Base-by-base conservation (phyloP, 2,888 invertebrate genomes). In the Lordiphosa andalusiaca region DNA sequence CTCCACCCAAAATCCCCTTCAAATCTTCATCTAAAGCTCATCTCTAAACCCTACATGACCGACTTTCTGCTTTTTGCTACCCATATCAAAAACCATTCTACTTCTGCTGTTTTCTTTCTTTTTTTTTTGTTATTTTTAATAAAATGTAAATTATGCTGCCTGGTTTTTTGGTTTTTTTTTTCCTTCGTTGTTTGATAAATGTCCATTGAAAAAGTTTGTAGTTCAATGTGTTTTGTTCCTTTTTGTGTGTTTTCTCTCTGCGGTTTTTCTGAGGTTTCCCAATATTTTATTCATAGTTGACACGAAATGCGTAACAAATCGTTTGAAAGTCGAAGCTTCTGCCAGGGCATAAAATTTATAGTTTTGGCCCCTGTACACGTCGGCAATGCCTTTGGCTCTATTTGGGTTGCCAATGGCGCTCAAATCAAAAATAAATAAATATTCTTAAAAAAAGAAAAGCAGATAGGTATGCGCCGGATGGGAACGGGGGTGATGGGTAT, bases 261-360 rank as follows among this genome's bases (percentile, higher is more conserved):
- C n/a, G 25, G 21, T 19, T 21, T 21, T 38, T 39, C 59, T 69
- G 67, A 62, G 76, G 76, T 67, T 71, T 78, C 60, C 65, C 72
- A 82, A 80, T 80, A 80, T 80, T 83, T 80, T 80, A 80, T 80
- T 76, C 83, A 81, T 83, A 80, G 78, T 80, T 80, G 78, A 83
- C 78, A 80, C 73, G 81, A 83, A 82, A 80, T 76, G 78, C 83
- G 83, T 83, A 83, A 80, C 78, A 76, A 80, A 80, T 80, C 84
- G 83, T 70, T 80, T 73, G 67, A 63, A 77, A 77, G 67, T 61
- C 74, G 72, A 67, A 64, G 65, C 65, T 51, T 46, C 42, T 67
- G 69, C 64, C 76, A 55, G 61, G 65, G 67, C 56, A 71, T 69
- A 63, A 67, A 80, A 80, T 80, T 83, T 83, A 80, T 80, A 80